Evolutionary conservation across 2,113 vertebrate species (phyloP).

Genomic region (Saguinus midas): DNA sequence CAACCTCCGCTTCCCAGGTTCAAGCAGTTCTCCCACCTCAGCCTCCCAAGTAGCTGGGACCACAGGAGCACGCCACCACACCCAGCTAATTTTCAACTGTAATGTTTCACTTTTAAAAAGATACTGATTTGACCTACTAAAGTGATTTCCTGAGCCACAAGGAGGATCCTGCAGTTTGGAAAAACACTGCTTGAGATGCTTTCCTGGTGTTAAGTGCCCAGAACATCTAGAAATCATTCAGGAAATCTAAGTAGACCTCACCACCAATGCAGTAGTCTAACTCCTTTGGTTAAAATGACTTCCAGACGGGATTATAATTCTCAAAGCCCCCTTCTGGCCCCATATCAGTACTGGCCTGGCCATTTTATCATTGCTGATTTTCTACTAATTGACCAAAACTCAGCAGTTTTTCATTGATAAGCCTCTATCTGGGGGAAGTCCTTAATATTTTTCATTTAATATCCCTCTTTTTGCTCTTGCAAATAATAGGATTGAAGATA

Average conservation of each 20-base stretch:
- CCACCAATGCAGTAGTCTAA: neutral
- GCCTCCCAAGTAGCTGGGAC: too few species aligned
- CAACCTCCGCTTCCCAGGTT: too few species aligned
- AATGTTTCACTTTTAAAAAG: constrained; percentile 27
- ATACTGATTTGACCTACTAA: constrained; percentile 28
- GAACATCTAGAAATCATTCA: neutral
- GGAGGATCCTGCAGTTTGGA: neutral
- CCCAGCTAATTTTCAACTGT: constrained; percentile 28
- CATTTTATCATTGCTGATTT: constrained; percentile 35
- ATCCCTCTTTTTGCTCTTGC: neutral
- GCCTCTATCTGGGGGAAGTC: neutral
- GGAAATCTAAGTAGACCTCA: neutral
- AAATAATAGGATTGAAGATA: constrained; percentile 42
- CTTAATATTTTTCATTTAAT: neutral
- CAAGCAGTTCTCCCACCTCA: too few species aligned
- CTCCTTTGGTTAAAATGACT: neutral
- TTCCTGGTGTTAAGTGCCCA: neutral
- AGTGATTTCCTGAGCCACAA: neutral
- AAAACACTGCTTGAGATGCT: neutral
- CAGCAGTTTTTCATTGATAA: constrained; percentile 35
- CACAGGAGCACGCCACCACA: too few species aligned
- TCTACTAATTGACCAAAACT: neutral
- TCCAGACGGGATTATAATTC: neutral
- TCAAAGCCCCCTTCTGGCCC: neutral
- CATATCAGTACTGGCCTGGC: neutral